These are phyloP conservation scores for Xanthorhoe spadicearia DNA, from an alignment of 2,888 invertebrate genomes.

Conservation along the genomic window DNA sequence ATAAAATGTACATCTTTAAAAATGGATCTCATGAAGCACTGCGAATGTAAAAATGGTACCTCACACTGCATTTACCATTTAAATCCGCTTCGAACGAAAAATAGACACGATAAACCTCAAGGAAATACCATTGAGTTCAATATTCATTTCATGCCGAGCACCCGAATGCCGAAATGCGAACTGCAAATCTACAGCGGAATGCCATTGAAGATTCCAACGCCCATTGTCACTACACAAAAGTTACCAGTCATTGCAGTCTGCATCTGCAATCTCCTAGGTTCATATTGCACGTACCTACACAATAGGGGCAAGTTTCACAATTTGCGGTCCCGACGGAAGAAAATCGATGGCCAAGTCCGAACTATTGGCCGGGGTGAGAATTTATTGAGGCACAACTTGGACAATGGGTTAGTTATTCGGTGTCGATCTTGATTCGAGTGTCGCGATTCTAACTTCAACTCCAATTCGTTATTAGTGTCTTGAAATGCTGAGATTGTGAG, in stretches of 20 bases:
- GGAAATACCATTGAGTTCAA: constrained; percentile 8
- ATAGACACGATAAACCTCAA: not conserved
- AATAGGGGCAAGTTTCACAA: constrained; percentile 70
- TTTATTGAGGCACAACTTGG: constrained; percentile 68
- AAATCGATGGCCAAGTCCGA: constrained; percentile 63
- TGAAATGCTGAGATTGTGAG: constrained; percentile 29
- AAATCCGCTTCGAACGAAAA: not conserved
- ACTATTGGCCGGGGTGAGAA: constrained; percentile 66
- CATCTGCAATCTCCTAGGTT: constrained; percentile 66
- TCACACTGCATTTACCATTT: not conserved
- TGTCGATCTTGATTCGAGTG: constrained; percentile 62
- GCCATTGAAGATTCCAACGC: constrained; percentile 45
- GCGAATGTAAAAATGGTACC: not conserved
- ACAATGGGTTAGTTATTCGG: constrained; percentile 70
- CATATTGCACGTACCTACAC: constrained; percentile 69
- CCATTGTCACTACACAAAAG: constrained; percentile 56
- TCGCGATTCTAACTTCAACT: constrained; percentile 50
- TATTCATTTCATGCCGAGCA: constrained; percentile 29
- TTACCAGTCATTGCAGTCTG: constrained; percentile 70
- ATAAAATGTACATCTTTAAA: no score
- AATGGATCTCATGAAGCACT: not conserved
- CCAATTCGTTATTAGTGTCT: constrained; percentile 45
- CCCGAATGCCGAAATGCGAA: constrained; percentile 29
- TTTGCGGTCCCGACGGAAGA: constrained; percentile 67
- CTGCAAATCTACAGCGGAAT: constrained; percentile 37